Base-by-base conservation (phyloP, 2,888 invertebrate genomes). In the Byasa hedistus region DNA sequence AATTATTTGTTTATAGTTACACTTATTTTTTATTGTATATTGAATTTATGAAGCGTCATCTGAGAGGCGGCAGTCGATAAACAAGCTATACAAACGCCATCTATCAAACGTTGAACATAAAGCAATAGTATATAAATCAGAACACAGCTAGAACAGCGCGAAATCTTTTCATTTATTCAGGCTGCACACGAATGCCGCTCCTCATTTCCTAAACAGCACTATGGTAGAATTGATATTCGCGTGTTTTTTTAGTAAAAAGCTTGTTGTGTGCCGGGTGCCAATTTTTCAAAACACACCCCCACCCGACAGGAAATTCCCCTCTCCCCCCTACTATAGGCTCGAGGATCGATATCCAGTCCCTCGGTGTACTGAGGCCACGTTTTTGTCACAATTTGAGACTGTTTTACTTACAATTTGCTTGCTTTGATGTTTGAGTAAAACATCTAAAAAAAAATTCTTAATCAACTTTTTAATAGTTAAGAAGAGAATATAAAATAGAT, bases 241-340 rank as follows among this genome's bases (percentile, higher is more conserved):
- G 65, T 54, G 60, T 63, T 68, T 61, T 57, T 57, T 55, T 39
- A 57, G 66, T 73, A 73, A 75, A 74, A 78, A 79, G 78, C 76
- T 79, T 81, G 78, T 79, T 79, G 78, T 72, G 75, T 74, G 78
- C 76, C 76, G 82, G 89, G 86, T 88, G 90, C 88, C 90, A 89
- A 91, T 91, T 91, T 91, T 90, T 90, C 89, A 91, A 89, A 90
- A 89, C 89, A 87, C 83, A 83, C 85, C 81, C 74, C 48, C 76
- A 75, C 78, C 76, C 72, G 71, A 81, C 83, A 84, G 86, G 87
- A 86, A 85, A 83, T 81, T 84, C 79, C 80, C 84, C 86, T 82
- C 84, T 21, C 52, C 22, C 52, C 22, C 83, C 86, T 87, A 86
- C 88, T 85, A 86, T 87, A 85, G 87, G 86, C 86, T 81, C 80